Base-by-base conservation (phyloP, 2,113 vertebrate genomes). In the Morone chrysops region DNA sequence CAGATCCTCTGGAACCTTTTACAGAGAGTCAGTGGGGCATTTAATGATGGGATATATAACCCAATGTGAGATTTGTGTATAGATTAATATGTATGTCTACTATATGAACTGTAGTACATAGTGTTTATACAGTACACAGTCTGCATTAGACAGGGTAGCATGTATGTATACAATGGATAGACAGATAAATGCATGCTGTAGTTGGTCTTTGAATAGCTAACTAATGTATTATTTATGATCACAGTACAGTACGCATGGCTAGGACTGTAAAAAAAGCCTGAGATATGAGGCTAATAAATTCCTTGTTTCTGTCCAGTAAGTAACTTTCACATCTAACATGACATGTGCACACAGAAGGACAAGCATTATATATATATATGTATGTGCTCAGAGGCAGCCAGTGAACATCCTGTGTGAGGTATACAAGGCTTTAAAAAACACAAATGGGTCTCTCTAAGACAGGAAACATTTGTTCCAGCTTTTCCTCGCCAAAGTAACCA, bases 391-490 rank as follows among this genome's bases (percentile, higher is more conserved):
- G 50, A 70, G 57, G 45, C 31, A 73, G 72, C 36, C 60, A 56
- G 50, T 41, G 50, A 16, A 43, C 40, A 81, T 70, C 56, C 54
- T 36, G 40, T 13, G 53, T 56, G 63, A 73, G 61, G 53, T 72
- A 87, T 85, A 81, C 36, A 81, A 76, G 65, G 20, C 70, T 81
- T 79, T 41, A 41, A 82, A 71, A 77, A 74, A 80, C 53, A 77
- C 61, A 63, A 70, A 78, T 22, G 36, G 68, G 9, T 75, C 61
- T 82, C 61, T 82, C 65, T 51, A 43, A 72, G 73, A 68, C 84
- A 62, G 45, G 76, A 90, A 88, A 89, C 85, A 71, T 85, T 87
- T 78, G 76, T 82, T 87, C 83, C 79, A 83, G 66, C 78, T 61
- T 65, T 75, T 68, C 48, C 50, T 78, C 6, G 79, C 77, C 84